Conservation (phyloP, 2,113 vertebrate species). For the Melanostigma gelatinosum region DNA sequence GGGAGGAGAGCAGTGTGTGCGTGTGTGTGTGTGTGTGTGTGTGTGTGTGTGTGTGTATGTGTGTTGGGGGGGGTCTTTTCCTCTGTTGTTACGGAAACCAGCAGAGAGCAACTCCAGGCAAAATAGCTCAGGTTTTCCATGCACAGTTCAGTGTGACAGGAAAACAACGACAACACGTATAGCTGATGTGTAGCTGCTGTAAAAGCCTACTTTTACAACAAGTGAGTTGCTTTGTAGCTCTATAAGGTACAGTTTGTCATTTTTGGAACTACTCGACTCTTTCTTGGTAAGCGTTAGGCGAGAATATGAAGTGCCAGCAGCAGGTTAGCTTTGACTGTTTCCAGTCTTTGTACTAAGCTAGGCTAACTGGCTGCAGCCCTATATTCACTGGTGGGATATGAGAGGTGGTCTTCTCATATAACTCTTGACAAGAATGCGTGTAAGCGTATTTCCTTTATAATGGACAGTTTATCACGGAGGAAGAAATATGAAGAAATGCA, state of each 20-base stretch:
- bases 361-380: neutral
- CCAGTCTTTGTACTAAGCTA: neutral
- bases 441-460: neutral
- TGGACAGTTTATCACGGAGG: neutral
- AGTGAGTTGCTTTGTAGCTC: neutral
- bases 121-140: constrained; percentile 77
- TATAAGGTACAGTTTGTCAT: neutral
- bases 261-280: neutral
- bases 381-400: neutral
- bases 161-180: constrained; percentile 17
- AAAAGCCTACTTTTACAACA: neutral
- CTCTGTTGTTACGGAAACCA: constrained; percentile 79
- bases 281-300: neutral
- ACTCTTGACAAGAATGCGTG: neutral
- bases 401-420: neutral
- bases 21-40: constrained; percentile 48
- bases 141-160: constrained; percentile 52
- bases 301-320: neutral
- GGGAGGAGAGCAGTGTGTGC: constrained; percentile 57
- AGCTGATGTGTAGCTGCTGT: constrained; percentile 10
- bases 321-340: neutral
- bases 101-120: constrained; percentile 64
- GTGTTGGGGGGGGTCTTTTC: constrained; percentile 52
- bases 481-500: neutral
- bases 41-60: constrained; percentile 29